phyloP scores from a whole-genome alignment of 2,888 invertebrate species.

The Deroplatys truncata region DNA sequence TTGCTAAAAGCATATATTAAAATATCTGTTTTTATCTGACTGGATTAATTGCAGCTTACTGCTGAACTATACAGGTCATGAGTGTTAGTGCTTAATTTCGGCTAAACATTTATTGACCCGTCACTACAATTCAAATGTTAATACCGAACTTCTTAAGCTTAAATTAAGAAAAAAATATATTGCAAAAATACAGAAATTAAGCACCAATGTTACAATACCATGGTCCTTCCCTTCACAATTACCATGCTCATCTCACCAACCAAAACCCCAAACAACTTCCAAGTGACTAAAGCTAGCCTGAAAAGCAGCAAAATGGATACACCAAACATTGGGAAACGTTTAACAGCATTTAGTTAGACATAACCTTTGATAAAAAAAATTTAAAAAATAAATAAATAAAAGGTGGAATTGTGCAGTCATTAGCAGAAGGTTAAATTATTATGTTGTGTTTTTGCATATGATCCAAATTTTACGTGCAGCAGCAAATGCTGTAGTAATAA shows the following conservation, averaged over 20 bases:
- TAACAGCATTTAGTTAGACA: background rate
- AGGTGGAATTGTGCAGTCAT: background rate
- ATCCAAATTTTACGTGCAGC: slow-evolving; percentile 1
- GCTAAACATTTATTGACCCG: background rate
- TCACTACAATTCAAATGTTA: background rate
- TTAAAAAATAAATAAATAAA: background rate
- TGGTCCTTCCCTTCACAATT: slow-evolving; percentile 10
- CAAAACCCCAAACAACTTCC: slow-evolving; percentile 13
- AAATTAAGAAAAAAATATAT: background rate
- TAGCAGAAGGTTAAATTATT: background rate
- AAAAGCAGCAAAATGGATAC: slow-evolving; percentile 5
- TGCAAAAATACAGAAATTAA: background rate
- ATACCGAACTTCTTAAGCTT: background rate
- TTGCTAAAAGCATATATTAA: background rate
- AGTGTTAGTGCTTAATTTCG: background rate
- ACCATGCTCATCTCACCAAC: slow-evolving; percentile 16
- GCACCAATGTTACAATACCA: slow-evolving; percentile 6
- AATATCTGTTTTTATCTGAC: background rate
- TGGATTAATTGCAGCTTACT: background rate
- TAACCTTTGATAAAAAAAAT: background rate
- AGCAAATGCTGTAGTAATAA: slow-evolving; percentile 2
- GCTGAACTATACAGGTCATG: background rate
- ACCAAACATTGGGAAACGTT: slow-evolving; percentile 2
- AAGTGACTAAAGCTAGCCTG: slow-evolving; percentile 7
- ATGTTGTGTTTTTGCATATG: background rate